A percentile compares a stretch with the other conserved stretches of the same genome.
Conservation (phyloP, 2,113 vertebrate species). For the Vombatus ursinus region DNA sequence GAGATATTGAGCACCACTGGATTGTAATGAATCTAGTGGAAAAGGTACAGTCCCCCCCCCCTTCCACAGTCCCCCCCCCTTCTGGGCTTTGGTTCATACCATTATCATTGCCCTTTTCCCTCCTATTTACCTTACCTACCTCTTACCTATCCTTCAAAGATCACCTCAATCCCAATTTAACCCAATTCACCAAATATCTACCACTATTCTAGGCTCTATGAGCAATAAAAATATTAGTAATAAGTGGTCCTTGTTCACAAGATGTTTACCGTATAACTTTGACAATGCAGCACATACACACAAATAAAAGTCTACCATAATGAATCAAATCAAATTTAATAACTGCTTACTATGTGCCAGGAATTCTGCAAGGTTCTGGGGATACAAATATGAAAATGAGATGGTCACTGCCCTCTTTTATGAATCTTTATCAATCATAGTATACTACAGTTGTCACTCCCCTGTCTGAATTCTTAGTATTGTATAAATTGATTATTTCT, state of each 20-base stretch:
- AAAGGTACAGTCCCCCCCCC: neutral
- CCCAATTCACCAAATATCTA: neutral
- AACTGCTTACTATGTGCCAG: neutral
- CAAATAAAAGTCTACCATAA: neutral
- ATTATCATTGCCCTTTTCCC: neutral
- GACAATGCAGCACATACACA: neutral
- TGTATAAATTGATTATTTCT: neutral
- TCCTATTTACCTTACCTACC: neutral
- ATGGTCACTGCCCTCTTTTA: neutral
- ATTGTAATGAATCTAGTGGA: neutral
- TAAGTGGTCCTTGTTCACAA: neutral
- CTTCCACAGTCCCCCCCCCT: too few relatives aligned
- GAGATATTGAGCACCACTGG: conserved; percentile 38
- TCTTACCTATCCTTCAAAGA: neutral
- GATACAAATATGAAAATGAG: neutral
- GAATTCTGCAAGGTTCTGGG: neutral
- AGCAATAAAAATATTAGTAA: neutral
- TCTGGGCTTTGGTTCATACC: neutral
- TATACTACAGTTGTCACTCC: neutral
- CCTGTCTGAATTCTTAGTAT: neutral
- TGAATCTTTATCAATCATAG: neutral
- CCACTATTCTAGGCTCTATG: neutral
- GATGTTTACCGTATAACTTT: neutral
- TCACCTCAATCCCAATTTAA: neutral
- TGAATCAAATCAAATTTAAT: neutral